Base-by-base conservation (phyloP, 2,797 vertebrate genomes). In the Morus bassanus region DNA sequence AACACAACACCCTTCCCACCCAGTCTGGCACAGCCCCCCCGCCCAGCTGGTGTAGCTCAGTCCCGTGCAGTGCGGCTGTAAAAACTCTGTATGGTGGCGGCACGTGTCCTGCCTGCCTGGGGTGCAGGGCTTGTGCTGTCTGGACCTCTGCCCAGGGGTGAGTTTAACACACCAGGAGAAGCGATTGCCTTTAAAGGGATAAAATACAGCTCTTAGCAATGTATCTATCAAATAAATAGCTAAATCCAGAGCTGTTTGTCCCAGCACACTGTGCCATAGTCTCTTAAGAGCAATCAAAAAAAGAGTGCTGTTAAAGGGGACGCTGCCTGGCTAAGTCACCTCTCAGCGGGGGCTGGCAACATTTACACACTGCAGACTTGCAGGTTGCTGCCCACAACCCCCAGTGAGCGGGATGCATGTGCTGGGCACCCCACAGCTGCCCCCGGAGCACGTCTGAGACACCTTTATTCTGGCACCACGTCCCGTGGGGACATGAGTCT, bases 401-500 rank as follows among this genome's bases (percentile, higher is more conserved):
- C 59, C 18, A 57, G 24, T 0, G 3, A 73, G 81, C 1, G 8
- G 56, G 15, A 46, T 25, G 17, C 0, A 0, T 19, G 45, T 22
- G 33, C 35, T 1, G 13, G 46, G 4, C 13, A 31, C 2, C 23
- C 37, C 59, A 68, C 59, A 76, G 31, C 70, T 79, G 23, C 9
- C 35, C 15, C 10, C 0, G 0, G 2, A 51, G 17, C 72, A 28
- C 33, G 54, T n/a, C 37, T 1, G 2, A 61, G 46, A 39, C 35
- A 19, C 30, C 9, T 88, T 60, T 80, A 75, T 41, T 41, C 22
- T 2, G 2, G 33, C 27, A 54, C 41, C 1, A 0, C 11, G 28
- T 81, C 61, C 41, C 11, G 0, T 7, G 35, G 35, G 27, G 18
- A 30, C 3, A 2, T 3, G n/a, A 73, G 24, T 31, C 15, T 33